Conservation (phyloP, 2,797 vertebrate genomes). For the Melanotaenia trifasciata region DNA sequence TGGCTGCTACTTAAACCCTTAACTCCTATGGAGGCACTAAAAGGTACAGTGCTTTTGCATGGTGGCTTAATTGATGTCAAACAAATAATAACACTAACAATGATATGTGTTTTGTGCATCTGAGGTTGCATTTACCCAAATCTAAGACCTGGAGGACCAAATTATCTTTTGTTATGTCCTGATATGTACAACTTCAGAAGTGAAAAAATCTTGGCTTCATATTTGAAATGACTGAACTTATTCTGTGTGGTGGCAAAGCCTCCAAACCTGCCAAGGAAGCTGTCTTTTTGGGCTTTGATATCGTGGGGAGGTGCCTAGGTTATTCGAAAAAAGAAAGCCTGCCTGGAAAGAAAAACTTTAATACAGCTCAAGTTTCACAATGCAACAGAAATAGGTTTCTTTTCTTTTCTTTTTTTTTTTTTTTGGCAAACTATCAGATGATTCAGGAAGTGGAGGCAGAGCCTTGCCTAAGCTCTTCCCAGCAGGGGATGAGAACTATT, state of each 20-base stretch:
- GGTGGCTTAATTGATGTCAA: neutral
- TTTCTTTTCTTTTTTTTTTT: neutral
- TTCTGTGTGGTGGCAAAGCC: neutral
- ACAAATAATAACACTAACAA: neutral
- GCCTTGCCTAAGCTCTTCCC: slow-evolving; percentile 5
- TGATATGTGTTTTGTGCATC: neutral
- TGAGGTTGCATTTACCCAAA: neutral
- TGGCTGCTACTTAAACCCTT: neutral
- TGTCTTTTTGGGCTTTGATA: neutral
- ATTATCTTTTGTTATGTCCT: neutral
- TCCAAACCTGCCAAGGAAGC: neutral
- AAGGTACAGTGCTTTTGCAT: neutral
- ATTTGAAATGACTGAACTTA: neutral
- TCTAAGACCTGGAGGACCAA: neutral
- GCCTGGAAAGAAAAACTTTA: neutral
- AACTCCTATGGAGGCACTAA: no score
- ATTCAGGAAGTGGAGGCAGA: slow-evolving; percentile 21
- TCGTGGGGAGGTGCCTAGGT: neutral
- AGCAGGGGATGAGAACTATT: slow-evolving; percentile 30
- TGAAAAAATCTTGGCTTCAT: neutral
- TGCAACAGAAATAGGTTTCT: slow-evolving; percentile 10
- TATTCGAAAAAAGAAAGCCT: neutral
- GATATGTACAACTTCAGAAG: neutral
- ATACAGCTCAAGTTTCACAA: slow-evolving; percentile 13
- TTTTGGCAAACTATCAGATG: slow-evolving; percentile 26